A percentile compares a stretch with the other conserved stretches of the same genome.
phyloP scores from a whole-genome alignment of 1,140 invertebrate genomes.

The Trichonephila clavipes region DNA sequence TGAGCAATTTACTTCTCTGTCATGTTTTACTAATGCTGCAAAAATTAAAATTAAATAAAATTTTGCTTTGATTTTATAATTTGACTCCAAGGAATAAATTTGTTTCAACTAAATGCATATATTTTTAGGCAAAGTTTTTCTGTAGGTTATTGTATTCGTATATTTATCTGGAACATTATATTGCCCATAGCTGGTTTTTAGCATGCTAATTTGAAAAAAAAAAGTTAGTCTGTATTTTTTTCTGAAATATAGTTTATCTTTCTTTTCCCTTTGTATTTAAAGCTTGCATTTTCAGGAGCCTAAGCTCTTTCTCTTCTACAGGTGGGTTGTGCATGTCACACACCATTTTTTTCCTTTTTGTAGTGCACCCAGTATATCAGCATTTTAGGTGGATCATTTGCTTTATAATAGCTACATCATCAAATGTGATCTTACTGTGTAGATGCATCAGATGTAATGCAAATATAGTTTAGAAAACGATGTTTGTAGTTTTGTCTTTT shows the following conservation, averaged over 20 bases:
- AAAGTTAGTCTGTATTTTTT: constrained; percentile 1
- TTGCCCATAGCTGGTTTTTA: constrained; percentile 13
- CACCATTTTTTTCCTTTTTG: neutral
- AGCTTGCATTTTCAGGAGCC: constrained; percentile 76
- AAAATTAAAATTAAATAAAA: neutral
- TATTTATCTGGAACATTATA: neutral
- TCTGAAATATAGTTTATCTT: constrained; percentile 17
- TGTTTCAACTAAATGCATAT: neutral
- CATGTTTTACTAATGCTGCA: neutral
- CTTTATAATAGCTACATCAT: too few relatives aligned
- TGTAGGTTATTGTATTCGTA: neutral
- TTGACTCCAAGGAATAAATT: neutral
- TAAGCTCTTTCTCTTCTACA: constrained; percentile 76
- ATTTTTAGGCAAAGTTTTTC: neutral
- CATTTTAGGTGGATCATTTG: too few relatives aligned
- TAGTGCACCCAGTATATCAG: too few relatives aligned
- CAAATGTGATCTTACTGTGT: too few relatives aligned
- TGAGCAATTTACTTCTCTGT: neutral
- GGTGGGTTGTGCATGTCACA: constrained; percentile 74
- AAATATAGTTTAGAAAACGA: too few relatives aligned
- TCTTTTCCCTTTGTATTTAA: constrained; percentile 64
- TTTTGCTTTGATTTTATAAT: neutral
- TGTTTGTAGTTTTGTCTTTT: too few relatives aligned
- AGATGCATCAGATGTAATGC: too few relatives aligned
- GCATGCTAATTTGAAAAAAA: constrained; percentile 19